Base-by-base conservation (phyloP, 1,140 invertebrate genomes). In the Drosophila sulfurigaster region DNA sequence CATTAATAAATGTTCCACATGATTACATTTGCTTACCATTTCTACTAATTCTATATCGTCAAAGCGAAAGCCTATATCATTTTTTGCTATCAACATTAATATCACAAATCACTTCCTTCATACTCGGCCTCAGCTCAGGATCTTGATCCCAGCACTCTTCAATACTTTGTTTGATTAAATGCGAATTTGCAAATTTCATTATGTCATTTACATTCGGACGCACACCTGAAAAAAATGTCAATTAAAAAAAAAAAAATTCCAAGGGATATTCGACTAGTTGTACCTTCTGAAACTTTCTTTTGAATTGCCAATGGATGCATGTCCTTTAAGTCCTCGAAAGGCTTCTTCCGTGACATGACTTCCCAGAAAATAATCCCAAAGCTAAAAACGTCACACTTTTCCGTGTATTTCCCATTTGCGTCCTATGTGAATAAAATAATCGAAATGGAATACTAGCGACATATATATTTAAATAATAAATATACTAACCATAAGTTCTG, bases 371-470 rank as follows among this genome's bases (percentile, higher is more conserved):
- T 25, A 30, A 64, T 52, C 1, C 62, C 62, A 20, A 41, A 64
- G n/a, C 62, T 64, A 45, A 43, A 64, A 8, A 64, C 62, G 41
- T 64, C 62, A 15, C 13, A 38, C 20, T 63, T 58, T 5, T 58
- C 35, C 4, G 41, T 5, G 2, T 43, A 43, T 43, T 25, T 25
- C 20, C 20, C 20, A 25, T 25, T 0, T 25, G 20, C 20, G 20
- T 25, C 3, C 20, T 25, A 25, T 25, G 4, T 25, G 4, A 25
- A 25, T 25, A 25, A 25, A 25, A n/a, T 13, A 13, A n/a, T 43
- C 0, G 1, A 5, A 4, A 13, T 13, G 41, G 0, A 5, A 5
- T 13, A 11, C 41, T 43, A 38, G 10, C 8, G 0, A 38, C 8
- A 11, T 38, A 38, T 10, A 13, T 43, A 13, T 43, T 10, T 5